Evolutionary conservation across 1,140 invertebrate species (phyloP).

Genomic region (Zophobas morio): DNA sequence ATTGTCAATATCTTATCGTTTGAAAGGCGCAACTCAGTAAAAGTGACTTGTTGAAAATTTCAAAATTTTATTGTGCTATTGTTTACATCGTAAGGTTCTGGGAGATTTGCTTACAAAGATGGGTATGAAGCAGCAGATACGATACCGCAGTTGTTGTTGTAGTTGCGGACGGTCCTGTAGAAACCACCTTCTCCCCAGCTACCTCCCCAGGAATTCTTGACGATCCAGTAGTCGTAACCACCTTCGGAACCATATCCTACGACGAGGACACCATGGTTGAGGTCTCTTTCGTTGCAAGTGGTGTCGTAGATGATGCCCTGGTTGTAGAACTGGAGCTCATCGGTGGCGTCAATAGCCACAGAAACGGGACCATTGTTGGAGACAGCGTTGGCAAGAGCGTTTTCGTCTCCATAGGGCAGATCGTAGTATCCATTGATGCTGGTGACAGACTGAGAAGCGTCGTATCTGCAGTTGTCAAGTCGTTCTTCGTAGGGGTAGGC

Average conservation of each 20-base stretch:
- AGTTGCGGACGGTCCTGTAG: neutral
- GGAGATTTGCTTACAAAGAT: neutral
- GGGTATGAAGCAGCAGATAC: neutral
- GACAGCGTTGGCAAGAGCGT: conserved; percentile 80
- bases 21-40: no score
- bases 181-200: conserved; percentile 61
- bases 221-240: conserved; percentile 56
- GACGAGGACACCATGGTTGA: conserved; percentile 59
- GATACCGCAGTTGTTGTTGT: conserved; percentile 61
- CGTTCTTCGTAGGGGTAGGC: conserved; percentile 67
- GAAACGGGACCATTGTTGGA: conserved; percentile 89
- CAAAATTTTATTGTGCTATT: no score
- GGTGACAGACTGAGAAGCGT: conserved; percentile 67
- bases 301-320: conserved; percentile 72
- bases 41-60: no score
- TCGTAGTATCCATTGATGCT: conserved; percentile 60
- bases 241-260: conserved; percentile 58
- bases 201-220: conserved; percentile 59
- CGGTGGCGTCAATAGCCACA: conserved; percentile 90
- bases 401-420: conserved; percentile 74
- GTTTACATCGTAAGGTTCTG: no score
- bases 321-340: conserved; percentile 58
- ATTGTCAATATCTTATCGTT: no score
- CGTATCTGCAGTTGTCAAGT: conserved; percentile 48
- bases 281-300: conserved; percentile 27